phyloP scores from a whole-genome alignment of 2,113 vertebrate species.

The Clinocottus analis region DNA sequence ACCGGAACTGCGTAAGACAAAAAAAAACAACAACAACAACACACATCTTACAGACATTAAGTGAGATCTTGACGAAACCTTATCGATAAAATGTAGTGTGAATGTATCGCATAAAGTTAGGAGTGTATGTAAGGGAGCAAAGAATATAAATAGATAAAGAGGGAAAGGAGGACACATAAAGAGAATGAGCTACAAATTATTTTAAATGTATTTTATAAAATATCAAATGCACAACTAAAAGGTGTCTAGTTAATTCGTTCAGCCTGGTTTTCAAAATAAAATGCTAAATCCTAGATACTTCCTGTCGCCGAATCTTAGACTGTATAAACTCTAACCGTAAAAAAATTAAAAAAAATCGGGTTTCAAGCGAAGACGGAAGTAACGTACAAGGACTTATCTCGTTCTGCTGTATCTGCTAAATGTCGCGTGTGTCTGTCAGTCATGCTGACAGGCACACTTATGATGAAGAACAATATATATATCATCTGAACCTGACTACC shows the following conservation, averaged over 20 bases:
- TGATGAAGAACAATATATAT: neutral
- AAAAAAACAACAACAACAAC: neutral
- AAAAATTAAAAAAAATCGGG: neutral
- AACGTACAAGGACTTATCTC: neutral
- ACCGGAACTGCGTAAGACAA: slow-evolving; percentile 16
- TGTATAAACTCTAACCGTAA: neutral
- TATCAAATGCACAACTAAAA: neutral
- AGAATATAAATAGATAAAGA: neutral
- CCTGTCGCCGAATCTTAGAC: neutral
- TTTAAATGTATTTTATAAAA: neutral
- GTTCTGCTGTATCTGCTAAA: slow-evolving; percentile 12
- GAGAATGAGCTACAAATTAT: too few species aligned
- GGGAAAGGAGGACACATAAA: neutral
- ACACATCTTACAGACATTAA: neutral
- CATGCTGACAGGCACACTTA: slow-evolving; percentile 11
- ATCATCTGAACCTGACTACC: neutral
- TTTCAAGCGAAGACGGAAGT: slow-evolving; percentile 44
- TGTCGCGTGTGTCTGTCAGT: slow-evolving; percentile 35
- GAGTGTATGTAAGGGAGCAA: neutral
- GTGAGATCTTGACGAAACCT: neutral
- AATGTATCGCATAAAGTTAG: neutral
- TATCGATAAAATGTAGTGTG: too few species aligned
- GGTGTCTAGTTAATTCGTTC: neutral
- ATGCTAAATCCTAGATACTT: neutral
- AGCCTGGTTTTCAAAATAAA: neutral